Conservation (phyloP, 1,140 invertebrate species). For the Sitobion miscanthi region DNA sequence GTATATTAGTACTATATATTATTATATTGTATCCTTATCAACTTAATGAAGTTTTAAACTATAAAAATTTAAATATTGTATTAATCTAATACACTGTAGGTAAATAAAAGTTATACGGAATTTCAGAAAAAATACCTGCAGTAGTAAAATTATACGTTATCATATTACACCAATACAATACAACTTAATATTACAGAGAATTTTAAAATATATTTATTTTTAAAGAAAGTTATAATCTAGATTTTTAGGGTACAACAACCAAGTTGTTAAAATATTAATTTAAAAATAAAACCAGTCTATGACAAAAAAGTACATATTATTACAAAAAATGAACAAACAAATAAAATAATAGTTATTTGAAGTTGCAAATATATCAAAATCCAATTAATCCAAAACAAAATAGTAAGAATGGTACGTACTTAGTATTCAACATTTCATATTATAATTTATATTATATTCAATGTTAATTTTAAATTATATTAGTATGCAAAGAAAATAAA, state of each 20-base stretch:
- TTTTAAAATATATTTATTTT: neutral
- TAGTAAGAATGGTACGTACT: neutral
- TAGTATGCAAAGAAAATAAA: neutral
- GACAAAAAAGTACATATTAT: neutral
- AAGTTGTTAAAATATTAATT: neutral
- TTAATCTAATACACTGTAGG: neutral
- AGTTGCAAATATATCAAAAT: neutral
- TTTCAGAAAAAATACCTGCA: neutral
- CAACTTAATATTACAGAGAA: neutral
- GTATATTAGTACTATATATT: neutral
- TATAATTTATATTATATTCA: neutral
- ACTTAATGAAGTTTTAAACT: neutral
- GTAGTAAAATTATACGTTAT: neutral
- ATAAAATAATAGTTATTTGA: neutral
- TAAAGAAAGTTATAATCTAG: neutral
- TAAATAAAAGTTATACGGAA: neutral
- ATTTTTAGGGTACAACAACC: neutral
- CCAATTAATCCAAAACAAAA: slow-evolving; percentile 1
- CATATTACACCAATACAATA: neutral
- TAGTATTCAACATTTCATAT: neutral
- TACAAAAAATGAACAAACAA: neutral
- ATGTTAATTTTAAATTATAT: neutral
- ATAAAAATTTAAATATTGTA: neutral
- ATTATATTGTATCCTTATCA: too few species aligned
- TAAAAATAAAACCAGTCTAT: neutral